phyloP scores from a whole-genome alignment of 2,888 invertebrate genomes.

The Rhopalosiphum nymphaeae region DNA sequence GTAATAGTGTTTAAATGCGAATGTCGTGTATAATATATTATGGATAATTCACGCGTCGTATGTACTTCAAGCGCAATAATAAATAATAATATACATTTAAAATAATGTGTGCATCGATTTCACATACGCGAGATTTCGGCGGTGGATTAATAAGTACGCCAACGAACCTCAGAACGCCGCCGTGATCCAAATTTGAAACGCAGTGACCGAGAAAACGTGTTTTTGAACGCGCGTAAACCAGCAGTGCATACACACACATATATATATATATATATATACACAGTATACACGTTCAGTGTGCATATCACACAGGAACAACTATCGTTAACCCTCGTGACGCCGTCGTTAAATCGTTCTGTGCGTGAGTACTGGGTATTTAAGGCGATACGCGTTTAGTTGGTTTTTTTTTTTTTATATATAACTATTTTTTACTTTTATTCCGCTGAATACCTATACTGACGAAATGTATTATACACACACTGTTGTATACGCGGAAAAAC shows the following conservation, averaged over 20 bases:
- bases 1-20: background rate
- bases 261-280: background rate
- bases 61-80: background rate
- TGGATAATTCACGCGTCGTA: background rate
- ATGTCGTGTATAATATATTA: background rate
- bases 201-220: slow-evolving; percentile 1
- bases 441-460: background rate
- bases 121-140: background rate
- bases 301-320: no score
- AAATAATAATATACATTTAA: background rate
- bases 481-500: background rate
- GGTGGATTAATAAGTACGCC: background rate
- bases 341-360: background rate
- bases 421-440: no score
- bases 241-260: background rate
- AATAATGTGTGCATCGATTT: background rate
- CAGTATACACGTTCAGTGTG: background rate
- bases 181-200: slow-evolving; percentile 14
- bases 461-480: background rate
- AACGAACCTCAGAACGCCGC: background rate
- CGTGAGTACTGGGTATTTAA: no score
- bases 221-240: background rate
- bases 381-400: no score
- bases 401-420: no score
- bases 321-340: background rate